Percentiles rank a stretch among this genome's conserved stretches.
Evolutionary conservation across 2,113 vertebrate species (phyloP).

Genomic region (Promerops cafer): DNA sequence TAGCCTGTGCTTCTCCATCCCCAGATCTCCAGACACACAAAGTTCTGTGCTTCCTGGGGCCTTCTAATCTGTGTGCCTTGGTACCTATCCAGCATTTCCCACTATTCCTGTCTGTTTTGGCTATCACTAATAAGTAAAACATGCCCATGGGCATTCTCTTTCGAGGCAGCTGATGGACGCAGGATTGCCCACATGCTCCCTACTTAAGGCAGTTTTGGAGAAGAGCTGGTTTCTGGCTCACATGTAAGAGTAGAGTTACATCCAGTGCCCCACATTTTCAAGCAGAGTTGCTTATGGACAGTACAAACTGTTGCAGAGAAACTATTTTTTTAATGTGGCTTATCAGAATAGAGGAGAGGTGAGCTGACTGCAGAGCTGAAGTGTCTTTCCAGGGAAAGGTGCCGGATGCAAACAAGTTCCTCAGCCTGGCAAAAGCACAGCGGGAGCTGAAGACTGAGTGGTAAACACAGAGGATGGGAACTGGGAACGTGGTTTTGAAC

Average conservation of each 20-base stretch:
- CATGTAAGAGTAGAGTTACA: neutral
- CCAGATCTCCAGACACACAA: neutral
- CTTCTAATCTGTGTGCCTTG: neutral
- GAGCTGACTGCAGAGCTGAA: neutral
- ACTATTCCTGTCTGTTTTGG: neutral
- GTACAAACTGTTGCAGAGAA: neutral
- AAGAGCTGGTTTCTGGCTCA: neutral
- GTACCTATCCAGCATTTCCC: neutral
- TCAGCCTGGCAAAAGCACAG: neutral
- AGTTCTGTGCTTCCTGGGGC: neutral
- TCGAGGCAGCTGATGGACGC: rapidly evolving
- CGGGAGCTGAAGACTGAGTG: neutral
- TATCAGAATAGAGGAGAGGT: neutral
- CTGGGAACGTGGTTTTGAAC: neutral
- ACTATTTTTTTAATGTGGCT: neutral
- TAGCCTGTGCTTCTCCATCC: neutral
- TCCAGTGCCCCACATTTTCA: neutral
- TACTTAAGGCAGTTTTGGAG: neutral
- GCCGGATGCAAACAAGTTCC: neutral
- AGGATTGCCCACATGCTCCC: neutral
- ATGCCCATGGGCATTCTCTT: neutral
- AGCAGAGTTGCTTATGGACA: neutral
- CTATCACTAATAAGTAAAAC: neutral
- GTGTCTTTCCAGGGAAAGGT: neutral
- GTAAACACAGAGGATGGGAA: neutral